Percentiles rank a stretch among this genome's conserved stretches.
Evolutionary conservation across 2,113 vertebrate species (phyloP).

Genomic region (Osmerus mordax): DNA sequence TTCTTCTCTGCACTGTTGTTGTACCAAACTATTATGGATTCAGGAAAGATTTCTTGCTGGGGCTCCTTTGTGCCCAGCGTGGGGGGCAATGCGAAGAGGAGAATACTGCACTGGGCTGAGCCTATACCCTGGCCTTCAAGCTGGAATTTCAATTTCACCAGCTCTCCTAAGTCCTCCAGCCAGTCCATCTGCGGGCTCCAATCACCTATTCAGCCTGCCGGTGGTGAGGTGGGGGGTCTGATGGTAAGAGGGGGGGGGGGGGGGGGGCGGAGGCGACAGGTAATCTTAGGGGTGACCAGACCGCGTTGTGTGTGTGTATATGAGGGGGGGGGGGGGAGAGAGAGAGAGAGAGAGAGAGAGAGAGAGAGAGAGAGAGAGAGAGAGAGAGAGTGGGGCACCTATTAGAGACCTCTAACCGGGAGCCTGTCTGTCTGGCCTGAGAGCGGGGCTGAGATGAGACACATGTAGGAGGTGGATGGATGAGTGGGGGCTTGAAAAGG

Average conservation of each 20-base stretch:
- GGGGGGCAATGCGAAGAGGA: constrained; percentile 51
- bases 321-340: no score
- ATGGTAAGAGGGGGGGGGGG: neutral
- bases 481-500: no score
- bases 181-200: constrained; percentile 49
- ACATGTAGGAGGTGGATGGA: no score
- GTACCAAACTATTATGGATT: constrained; percentile 74
- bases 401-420: neutral
- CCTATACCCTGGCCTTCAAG: constrained; percentile 69
- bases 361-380: neutral
- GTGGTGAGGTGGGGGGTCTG: constrained; percentile 52
- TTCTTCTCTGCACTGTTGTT: constrained; percentile 77
- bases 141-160: constrained; percentile 77
- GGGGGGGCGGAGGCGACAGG: constrained; percentile 58
- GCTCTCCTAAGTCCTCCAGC: constrained; percentile 58
- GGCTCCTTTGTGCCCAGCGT: constrained; percentile 62
- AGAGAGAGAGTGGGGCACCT: neutral
- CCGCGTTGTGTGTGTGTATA: neutral
- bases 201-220: constrained; percentile 49
- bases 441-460: no score
- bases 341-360: neutral
- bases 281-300: constrained; percentile 41
- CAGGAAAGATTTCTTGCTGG: constrained; percentile 67
- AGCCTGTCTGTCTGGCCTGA: no score
- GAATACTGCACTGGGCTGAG: constrained; percentile 53